Evolutionary conservation across 2,888 invertebrate species (phyloP).

Genomic region (Brachyopa scutellaris): DNA sequence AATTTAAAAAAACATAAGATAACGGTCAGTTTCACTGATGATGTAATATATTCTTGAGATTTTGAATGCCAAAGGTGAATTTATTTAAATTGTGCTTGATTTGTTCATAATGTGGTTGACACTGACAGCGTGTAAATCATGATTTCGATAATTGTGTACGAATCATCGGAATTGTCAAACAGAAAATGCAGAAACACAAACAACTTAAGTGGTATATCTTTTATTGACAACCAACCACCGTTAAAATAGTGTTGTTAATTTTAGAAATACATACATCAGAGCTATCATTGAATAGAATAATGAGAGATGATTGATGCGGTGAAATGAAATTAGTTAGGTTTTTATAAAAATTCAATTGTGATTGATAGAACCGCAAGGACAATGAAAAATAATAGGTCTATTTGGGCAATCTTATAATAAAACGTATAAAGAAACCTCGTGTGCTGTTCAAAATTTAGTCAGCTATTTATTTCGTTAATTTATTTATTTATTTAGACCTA

Average conservation of each 20-base stretch:
- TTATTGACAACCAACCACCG: conserved; percentile 40
- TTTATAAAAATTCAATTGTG: not conserved
- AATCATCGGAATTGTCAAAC: not conserved
- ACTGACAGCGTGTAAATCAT: conserved; percentile 18
- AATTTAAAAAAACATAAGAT: too few species aligned
- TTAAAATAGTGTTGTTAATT: conserved; percentile 31
- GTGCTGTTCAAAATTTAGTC: too few species aligned
- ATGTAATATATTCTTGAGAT: conserved; percentile 20
- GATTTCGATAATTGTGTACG: not conserved
- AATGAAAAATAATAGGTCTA: not conserved
- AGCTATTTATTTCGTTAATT: too few species aligned
- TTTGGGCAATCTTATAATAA: too few species aligned
- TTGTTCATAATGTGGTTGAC: conserved; percentile 8
- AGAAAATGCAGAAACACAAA: not conserved
- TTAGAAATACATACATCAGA: not conserved
- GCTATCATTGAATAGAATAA: conserved; percentile 51
- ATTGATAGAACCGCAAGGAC: not conserved
- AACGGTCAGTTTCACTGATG: conserved; percentile 48
- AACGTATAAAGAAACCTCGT: too few species aligned
- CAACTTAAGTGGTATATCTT: not conserved
- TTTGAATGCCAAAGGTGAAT: conserved; percentile 2
- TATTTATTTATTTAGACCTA: too few species aligned
- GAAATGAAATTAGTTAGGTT: not conserved
- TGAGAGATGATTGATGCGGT: conserved; percentile 18
- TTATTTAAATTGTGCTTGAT: not conserved